A percentile compares a stretch with the other conserved stretches of the same genome.
Evolutionary conservation across 2,888 invertebrate species (phyloP).

Genomic region (Antitype chi): DNA sequence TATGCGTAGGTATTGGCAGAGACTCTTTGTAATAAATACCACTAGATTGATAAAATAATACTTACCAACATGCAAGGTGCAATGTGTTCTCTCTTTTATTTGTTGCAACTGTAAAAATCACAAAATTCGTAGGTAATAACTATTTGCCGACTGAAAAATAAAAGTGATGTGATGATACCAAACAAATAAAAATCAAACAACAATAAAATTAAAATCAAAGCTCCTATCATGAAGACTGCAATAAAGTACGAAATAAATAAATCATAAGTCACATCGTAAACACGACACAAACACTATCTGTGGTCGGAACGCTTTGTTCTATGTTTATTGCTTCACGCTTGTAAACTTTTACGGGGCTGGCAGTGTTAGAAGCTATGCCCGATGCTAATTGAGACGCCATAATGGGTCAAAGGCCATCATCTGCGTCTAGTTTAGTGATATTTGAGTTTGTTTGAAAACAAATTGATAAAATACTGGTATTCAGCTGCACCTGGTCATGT

Average conservation of each 20-base stretch:
- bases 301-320: conserved; percentile 43
- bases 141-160: not conserved
- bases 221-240: conserved; percentile 19
- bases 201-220: conserved; percentile 25
- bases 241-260: conserved; percentile 35
- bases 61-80: not conserved
- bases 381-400: conserved; percentile 21
- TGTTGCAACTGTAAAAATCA: not conserved
- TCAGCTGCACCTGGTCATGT: not conserved
- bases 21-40: not conserved
- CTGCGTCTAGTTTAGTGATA: not conserved
- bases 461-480: not conserved
- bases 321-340: conserved; percentile 41
- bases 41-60: not conserved
- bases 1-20: not conserved
- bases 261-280: conserved; percentile 48
- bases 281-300: conserved; percentile 31
- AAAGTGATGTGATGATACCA: not conserved
- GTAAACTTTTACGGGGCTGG: not conserved
- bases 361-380: conserved; percentile 3
- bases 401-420: not conserved
- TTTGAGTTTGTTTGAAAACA: not conserved
- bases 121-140: not conserved
- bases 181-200: conserved; percentile 6
- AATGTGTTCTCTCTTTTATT: not conserved